These are phyloP conservation scores for Gambelia wislizenii DNA, from an alignment of 2,797 vertebrate species.

Conservation along the genomic window DNA sequence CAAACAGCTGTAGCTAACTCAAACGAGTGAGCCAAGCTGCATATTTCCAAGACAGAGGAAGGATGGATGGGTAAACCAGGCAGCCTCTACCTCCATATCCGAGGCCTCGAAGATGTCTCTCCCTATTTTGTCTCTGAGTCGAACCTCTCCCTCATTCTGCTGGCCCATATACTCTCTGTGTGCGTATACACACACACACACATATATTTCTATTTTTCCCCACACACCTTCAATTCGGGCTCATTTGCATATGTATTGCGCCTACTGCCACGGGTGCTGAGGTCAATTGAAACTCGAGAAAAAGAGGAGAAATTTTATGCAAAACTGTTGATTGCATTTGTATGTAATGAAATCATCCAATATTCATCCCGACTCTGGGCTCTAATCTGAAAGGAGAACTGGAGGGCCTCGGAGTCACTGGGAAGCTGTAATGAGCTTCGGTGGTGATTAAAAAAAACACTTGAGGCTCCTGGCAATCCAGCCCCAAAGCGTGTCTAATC, in stretches of 20 bases:
- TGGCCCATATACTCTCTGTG: background rate
- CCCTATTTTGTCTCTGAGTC: constrained; percentile 72
- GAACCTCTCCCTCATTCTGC: constrained; percentile 35
- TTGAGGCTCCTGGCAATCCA: constrained; percentile 85
- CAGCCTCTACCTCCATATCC: too few relatives aligned
- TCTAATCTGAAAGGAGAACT: constrained; percentile 88
- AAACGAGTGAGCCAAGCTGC: background rate
- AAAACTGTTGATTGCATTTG: constrained; percentile 91
- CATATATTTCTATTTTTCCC: too few relatives aligned
- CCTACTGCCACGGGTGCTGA: constrained; percentile 84
- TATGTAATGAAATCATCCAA: constrained; percentile 91
- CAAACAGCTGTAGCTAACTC: background rate
- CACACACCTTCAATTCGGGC: constrained; percentile 75
- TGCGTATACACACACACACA: too few relatives aligned
- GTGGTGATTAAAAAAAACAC: constrained; percentile 94
- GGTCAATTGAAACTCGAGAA: constrained; percentile 89
- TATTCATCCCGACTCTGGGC: constrained; percentile 88
- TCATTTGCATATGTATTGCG: constrained; percentile 92
- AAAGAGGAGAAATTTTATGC: constrained; percentile 87
- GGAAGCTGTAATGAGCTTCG: constrained; percentile 87
- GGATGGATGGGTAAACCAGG: constrained; percentile 13
- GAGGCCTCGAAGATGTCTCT: constrained; percentile 55
- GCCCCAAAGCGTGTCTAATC: constrained; percentile 89
- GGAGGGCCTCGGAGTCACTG: constrained; percentile 86
- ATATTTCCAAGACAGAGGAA: too few relatives aligned